phyloP scores from a whole-genome alignment of 2,888 invertebrate genomes.

The Hemicrepidius hirtus region DNA sequence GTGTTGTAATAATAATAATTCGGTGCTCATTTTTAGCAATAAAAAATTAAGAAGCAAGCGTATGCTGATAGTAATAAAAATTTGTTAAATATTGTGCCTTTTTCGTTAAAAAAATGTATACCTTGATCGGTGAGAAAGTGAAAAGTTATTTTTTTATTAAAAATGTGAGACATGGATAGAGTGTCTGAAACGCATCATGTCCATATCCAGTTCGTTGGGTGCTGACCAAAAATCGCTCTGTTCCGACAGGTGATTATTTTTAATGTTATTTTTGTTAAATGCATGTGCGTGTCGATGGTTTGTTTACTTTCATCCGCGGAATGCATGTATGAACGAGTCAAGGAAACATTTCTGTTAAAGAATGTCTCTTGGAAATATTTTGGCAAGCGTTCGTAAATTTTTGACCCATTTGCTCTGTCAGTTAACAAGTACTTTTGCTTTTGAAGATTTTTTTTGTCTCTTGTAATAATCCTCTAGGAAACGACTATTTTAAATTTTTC shows the following conservation, averaged over 20 bases:
- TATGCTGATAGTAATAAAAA: slow-evolving; percentile 12
- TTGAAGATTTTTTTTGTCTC: not conserved
- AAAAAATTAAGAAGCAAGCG: slow-evolving; percentile 27
- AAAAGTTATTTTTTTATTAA: too few species aligned
- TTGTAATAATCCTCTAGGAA: not conserved
- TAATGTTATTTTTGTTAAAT: slow-evolving; percentile 8
- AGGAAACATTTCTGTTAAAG: slow-evolving; percentile 8
- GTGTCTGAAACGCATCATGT: too few species aligned
- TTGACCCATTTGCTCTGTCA: slow-evolving; percentile 31
- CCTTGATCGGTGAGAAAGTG: not conserved
- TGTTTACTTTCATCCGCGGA: slow-evolving; percentile 33
- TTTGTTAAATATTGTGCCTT: slow-evolving; percentile 14
- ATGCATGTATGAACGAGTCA: slow-evolving; percentile 6
- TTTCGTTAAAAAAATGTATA: slow-evolving; percentile 13
- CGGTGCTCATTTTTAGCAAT: slow-evolving; percentile 20
- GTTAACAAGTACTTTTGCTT: slow-evolving; percentile 9
- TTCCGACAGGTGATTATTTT: slow-evolving; percentile 36
- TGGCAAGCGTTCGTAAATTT: slow-evolving; percentile 27
- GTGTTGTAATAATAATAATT: not conserved
- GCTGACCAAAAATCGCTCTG: slow-evolving; percentile 20
- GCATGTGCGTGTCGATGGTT: slow-evolving; percentile 30
- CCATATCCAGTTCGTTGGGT: slow-evolving; percentile 18
- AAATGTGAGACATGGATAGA: slow-evolving; percentile 24
- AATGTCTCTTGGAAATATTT: slow-evolving; percentile 15
- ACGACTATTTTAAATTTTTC: too few species aligned